These are phyloP conservation scores for Tribolium castaneum DNA, from an alignment of 1,140 invertebrate species.

Conservation along the genomic window DNA sequence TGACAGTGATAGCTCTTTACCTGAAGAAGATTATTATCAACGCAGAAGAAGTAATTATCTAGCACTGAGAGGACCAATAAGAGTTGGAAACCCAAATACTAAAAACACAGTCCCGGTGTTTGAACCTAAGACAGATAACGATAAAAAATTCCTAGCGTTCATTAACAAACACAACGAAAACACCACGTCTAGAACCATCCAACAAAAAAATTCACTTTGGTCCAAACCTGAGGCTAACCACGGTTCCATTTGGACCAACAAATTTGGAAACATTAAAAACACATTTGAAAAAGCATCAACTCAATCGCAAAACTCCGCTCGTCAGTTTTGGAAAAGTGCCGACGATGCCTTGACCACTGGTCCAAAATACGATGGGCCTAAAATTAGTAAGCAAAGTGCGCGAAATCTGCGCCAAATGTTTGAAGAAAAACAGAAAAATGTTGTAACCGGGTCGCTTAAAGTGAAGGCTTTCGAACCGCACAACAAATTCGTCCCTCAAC, in stretches of 20 bases:
- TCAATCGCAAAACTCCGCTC: slow-evolving; percentile 64
- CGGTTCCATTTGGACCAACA: slow-evolving; percentile 65
- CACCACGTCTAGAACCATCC: slow-evolving; percentile 42
- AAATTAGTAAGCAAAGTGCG: slow-evolving; percentile 61
- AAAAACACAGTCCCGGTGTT: slow-evolving; percentile 72
- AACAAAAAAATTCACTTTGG: slow-evolving; percentile 54
- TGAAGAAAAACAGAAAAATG: slow-evolving; percentile 60
- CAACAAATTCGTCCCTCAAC: slow-evolving; percentile 64
- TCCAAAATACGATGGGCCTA: slow-evolving; percentile 58
- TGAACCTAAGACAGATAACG: slow-evolving; percentile 84
- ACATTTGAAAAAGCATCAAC: slow-evolving; percentile 73
- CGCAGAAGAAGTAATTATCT: slow-evolving; percentile 63
- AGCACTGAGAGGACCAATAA: slow-evolving; percentile 69
- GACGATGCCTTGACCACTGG: slow-evolving; percentile 62
- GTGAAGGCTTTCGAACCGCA: slow-evolving; percentile 58
- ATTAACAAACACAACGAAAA: slow-evolving; percentile 78
- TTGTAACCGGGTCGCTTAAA: slow-evolving; percentile 65
- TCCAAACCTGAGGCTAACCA: slow-evolving; percentile 58
- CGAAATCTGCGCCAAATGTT: slow-evolving; percentile 63
- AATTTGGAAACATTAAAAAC: slow-evolving; percentile 88
- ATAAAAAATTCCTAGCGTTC: slow-evolving; percentile 85
- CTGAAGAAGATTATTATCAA: slow-evolving; percentile 58
- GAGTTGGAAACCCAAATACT: slow-evolving; percentile 66
- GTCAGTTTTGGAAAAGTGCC: slow-evolving; percentile 70
- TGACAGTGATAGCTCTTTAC: slow-evolving; percentile 58